A percentile compares a stretch with the other conserved stretches of the same genome.
These are phyloP conservation scores for Hippocampus zosterae DNA, from an alignment of 2,113 vertebrate genomes.

Conservation along the genomic window DNA sequence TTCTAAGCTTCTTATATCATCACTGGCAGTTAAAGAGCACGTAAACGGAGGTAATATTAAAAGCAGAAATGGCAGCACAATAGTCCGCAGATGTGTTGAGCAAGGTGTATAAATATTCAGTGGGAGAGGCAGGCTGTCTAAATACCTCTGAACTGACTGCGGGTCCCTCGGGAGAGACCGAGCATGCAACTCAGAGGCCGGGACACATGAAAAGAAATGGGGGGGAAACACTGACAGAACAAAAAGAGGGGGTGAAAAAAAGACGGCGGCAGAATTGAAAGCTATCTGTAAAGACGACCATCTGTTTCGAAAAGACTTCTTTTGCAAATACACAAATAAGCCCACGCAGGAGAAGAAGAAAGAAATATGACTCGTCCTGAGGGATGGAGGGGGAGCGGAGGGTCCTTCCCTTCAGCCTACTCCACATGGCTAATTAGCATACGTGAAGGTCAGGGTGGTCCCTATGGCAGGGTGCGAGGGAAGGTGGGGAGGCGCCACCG, in stretches of 20 bases:
- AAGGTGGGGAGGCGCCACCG: constrained; percentile 56
- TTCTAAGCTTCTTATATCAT: neutral
- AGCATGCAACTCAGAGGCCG: constrained; percentile 34
- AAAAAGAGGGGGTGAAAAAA: constrained; percentile 8
- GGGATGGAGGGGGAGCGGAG: constrained; percentile 45
- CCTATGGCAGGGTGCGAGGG: constrained; percentile 62
- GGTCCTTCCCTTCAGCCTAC: constrained; percentile 67
- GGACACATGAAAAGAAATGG: constrained; percentile 31
- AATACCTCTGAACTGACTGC: constrained; percentile 54
- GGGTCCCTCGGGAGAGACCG: constrained; percentile 44
- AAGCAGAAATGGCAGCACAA: constrained; percentile 15
- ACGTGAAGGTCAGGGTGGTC: constrained; percentile 83
- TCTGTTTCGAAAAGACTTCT: constrained; percentile 25
- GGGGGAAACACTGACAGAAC: constrained; percentile 19
- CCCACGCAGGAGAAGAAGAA: constrained; percentile 1
- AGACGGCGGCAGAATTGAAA: constrained; percentile 13
- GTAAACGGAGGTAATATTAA: neutral
- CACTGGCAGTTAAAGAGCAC: neutral
- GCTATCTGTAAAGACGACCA: constrained; percentile 8
- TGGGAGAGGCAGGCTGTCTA: constrained; percentile 42
- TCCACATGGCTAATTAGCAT: constrained; percentile 92
- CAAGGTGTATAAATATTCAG: constrained; percentile 54
- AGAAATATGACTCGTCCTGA: constrained; percentile 55
- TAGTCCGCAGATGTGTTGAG: constrained; percentile 26
- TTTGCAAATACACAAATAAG: constrained; percentile 1